Evolutionary conservation across 1,140 invertebrate genomes (phyloP), one percentile per base, ranked within the genome.

Genomic region (Heliothis virescens): DNA sequence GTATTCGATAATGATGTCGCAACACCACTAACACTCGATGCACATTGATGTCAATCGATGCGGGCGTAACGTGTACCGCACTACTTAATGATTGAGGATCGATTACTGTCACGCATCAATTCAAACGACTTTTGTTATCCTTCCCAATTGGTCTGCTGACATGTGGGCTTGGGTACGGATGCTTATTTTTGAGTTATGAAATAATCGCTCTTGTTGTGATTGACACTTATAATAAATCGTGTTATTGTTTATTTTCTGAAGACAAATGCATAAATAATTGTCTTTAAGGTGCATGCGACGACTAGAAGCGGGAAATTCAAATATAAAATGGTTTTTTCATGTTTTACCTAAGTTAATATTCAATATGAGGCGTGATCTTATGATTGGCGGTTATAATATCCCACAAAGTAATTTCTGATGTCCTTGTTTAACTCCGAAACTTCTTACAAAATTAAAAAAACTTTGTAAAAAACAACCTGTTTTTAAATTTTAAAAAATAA

Each of bases 21-120:
- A 83, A 83, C 78, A 65, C 52, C 62, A 76, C 59, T 50, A 75
- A 73, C 53, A 80, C 63, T 83, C 74, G 74, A 81, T 82, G 71
- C 79, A 79, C 83, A 85, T 81, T 62, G 69, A 79, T 84, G 71
- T 85, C 82, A 82, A 85, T 83, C 74, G 78, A 85, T 86, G 83
- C 83, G 86, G 82, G 86, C 71, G 75, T 75, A 83, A 82, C 81
- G 82, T 79, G 79, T 83, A 84, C 80, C 52, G 18, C n/a, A 52
- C 29, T 60, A 60, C 76, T 79, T 73, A 72, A 67, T 62, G 62
- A 57, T 74, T 9, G 16, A 83, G 73, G 82, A 82, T 82, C 74
- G 83, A 82, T 84, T 77, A 77, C 79, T 34, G 63, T 72, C 75
- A 81, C 71, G 63, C 71, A 65, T 80, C 81, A 53, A 69, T 79